A percentile compares a stretch with the other conserved stretches of the same genome.
Conservation (phyloP, 2,888 invertebrate genomes). For the Mayetiola destructor region DNA sequence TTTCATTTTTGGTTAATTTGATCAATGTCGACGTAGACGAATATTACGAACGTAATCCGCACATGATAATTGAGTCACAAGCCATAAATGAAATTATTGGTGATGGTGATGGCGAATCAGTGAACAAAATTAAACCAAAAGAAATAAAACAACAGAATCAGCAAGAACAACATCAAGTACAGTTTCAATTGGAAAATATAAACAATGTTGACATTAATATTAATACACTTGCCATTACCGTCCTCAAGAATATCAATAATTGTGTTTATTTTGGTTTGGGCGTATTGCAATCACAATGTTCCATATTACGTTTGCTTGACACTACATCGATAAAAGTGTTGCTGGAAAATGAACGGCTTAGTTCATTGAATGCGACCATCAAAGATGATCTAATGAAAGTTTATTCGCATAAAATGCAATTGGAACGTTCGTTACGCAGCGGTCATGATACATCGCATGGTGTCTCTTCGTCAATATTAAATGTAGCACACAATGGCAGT, state of each 20-base stretch:
- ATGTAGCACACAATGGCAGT: conserved; percentile 24
- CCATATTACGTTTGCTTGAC: conserved; percentile 39
- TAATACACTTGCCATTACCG: too few relatives aligned
- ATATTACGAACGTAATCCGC: conserved; percentile 8
- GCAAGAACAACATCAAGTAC: background rate
- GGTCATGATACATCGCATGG: conserved; percentile 20
- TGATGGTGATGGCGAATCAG: background rate
- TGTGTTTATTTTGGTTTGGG: conserved; percentile 61
- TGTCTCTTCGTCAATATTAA: too few relatives aligned
- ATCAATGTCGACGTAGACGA: conserved; percentile 22
- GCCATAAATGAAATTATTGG: too few relatives aligned
- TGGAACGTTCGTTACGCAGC: conserved; percentile 22
- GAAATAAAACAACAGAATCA: background rate
- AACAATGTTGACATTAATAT: background rate
- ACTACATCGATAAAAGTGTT: conserved; percentile 46
- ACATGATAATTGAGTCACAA: too few relatives aligned
- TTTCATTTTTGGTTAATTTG: conserved; percentile 29
- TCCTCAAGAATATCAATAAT: conserved; percentile 46
- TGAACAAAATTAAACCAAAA: background rate
- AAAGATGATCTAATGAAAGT: conserved; percentile 23
- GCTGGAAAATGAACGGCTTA: conserved; percentile 50
- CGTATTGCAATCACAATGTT: conserved; percentile 44
- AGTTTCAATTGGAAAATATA: background rate
- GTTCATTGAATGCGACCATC: conserved; percentile 42
- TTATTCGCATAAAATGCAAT: conserved; percentile 25